Conservation (phyloP, 2,888 invertebrate genomes). For the Spilosoma lubricipeda region DNA sequence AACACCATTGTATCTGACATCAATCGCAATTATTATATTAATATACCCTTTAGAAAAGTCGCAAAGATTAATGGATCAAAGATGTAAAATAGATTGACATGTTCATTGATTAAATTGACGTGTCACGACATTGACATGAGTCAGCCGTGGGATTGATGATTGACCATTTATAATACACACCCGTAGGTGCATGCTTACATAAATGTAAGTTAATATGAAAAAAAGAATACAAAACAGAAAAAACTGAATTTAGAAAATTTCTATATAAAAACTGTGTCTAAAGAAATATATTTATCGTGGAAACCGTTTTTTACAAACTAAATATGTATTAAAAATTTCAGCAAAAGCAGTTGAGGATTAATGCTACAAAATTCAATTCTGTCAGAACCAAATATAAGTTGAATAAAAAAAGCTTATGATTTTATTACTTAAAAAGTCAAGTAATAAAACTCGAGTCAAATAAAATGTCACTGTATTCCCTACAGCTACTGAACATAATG, state of each 20-base stretch:
- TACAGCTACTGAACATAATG: background rate
- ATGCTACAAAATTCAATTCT: background rate
- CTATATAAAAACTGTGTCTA: no score
- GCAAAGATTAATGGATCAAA: constrained; percentile 54
- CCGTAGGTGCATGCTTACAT: background rate
- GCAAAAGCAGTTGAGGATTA: background rate
- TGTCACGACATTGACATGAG: constrained; percentile 76
- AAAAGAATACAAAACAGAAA: no score
- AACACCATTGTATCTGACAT: constrained; percentile 5
- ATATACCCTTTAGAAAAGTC: constrained; percentile 25
- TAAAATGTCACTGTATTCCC: background rate
- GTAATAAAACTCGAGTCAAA: background rate
- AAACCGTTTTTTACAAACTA: background rate
- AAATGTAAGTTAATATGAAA: background rate
- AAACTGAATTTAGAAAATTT: no score
- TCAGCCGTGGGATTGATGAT: constrained; percentile 57
- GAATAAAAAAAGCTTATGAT: no score
- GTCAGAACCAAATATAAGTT: no score
- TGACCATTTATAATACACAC: constrained; percentile 40
- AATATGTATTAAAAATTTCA: no score
- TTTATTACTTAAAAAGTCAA: no score
- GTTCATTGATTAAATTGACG: constrained; percentile 74
- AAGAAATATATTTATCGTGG: background rate
- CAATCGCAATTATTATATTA: constrained; percentile 13
- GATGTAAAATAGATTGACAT: constrained; percentile 72